Evolutionary conservation across 2,113 vertebrate species (phyloP), one percentile per base, ranked within the genome.

Genomic region (Pantherophis guttatus): DNA sequence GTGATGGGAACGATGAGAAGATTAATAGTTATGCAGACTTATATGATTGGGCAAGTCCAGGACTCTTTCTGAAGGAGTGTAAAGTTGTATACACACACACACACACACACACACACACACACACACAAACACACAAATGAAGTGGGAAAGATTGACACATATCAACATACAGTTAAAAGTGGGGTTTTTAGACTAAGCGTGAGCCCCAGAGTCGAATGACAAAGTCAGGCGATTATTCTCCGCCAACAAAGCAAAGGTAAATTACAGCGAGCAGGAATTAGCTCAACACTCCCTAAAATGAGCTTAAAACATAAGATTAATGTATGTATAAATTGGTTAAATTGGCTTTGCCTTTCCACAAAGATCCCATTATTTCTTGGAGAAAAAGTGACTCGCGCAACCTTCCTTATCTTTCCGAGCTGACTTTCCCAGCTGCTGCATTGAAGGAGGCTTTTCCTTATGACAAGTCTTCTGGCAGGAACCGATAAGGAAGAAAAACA

Each of bases 361-460:
- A 81, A 94, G 94, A 96, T 97, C 93, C 94, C 93, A 97, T 98
- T 98, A 97, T 98, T 97, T 29, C 95, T 96, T 4, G 86, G 29
- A 50, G 90, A 90, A 11, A 90, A 88, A 97, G 94, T 50, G 95
- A 97, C 93, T 97, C 96, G 93, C 90, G 96, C 96, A 97, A 95
- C 94, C 93, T 96, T 87, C 93, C 97, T 98, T 98, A 98, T 98
- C 97, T 97, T 48, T 87, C 1, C 87, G 96, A 96, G 94, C 94
- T 94, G 94, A 91, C 75, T 92, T 98, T 97, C 92, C 96, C 97
- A 98, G 97, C 97, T 97, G 97, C 88, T 97, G 94, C 93, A 86
- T 8, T 94, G 90, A 93, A 96, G 91, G 94, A 96, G 59, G 29
- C 90, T 94, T 96, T 96, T 98, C 97, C 97, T 97, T 95, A 94